A percentile compares a stretch with the other conserved stretches of the same genome.
phyloP scores from a whole-genome alignment of 2,113 vertebrate species.

The Etheostoma cragini region DNA sequence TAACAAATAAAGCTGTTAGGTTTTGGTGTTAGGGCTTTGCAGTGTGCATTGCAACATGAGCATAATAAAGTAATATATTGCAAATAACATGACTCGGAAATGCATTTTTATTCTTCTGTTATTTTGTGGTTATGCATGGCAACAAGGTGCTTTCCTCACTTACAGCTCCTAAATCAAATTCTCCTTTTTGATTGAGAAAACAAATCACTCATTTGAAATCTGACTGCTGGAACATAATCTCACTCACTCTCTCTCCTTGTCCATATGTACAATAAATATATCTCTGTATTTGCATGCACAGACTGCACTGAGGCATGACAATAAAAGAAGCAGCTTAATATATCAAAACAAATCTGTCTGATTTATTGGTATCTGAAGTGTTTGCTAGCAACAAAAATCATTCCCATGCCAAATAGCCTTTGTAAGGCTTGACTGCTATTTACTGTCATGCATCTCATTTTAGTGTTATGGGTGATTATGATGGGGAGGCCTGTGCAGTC shows the following conservation, averaged over 20 bases:
- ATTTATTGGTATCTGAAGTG: slow-evolving; percentile 81
- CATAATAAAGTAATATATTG: slow-evolving; percentile 40
- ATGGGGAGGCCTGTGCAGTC: slow-evolving; percentile 72
- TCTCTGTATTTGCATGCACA: slow-evolving; percentile 75
- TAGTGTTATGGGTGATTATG: slow-evolving; percentile 83
- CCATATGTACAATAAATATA: slow-evolving; percentile 70
- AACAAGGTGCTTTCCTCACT: slow-evolving; percentile 60
- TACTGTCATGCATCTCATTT: slow-evolving; percentile 81
- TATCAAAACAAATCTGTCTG: slow-evolving; percentile 76
- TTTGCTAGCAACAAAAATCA: slow-evolving; percentile 78
- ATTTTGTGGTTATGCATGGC: slow-evolving; percentile 48
- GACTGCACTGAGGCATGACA: slow-evolving; percentile 63
- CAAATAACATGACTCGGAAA: slow-evolving; percentile 36
- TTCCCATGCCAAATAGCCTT: slow-evolving; percentile 77
- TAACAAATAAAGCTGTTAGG: slow-evolving; percentile 69
- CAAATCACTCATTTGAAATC: slow-evolving; percentile 74
- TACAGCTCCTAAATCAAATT: slow-evolving; percentile 71
- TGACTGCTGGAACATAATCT: slow-evolving; percentile 55
- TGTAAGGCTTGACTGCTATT: slow-evolving; percentile 79
- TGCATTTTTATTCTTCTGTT: slow-evolving; percentile 36
- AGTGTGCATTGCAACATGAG: slow-evolving; percentile 17
- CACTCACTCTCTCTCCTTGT: slow-evolving; percentile 27
- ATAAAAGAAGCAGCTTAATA: slow-evolving; percentile 81
- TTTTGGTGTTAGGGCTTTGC: slow-evolving; percentile 31
- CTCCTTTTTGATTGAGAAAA: slow-evolving; percentile 70